Percentiles rank a stretch among this genome's conserved stretches.
Conservation (phyloP, 2,113 vertebrate genomes). For the Xenopus laevis region DNA sequence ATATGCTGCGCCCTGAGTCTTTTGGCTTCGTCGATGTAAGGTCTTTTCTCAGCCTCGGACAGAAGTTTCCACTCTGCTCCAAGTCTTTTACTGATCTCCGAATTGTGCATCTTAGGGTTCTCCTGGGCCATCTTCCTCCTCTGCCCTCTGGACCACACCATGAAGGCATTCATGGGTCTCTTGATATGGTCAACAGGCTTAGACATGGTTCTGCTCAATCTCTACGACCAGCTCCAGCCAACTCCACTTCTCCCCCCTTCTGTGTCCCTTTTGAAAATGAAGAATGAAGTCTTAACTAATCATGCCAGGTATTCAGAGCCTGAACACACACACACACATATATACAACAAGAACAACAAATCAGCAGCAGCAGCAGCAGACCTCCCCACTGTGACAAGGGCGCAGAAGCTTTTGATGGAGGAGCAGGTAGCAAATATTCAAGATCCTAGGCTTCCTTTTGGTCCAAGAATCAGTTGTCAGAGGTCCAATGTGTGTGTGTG, state of each 20-base stretch:
- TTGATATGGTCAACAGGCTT: slow-evolving; percentile 98
- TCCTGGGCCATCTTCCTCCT: slow-evolving; percentile 98
- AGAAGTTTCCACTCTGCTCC: slow-evolving; percentile 98
- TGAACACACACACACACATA: slow-evolving; percentile 9
- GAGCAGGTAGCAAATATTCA: slow-evolving; percentile 34
- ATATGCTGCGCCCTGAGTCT: slow-evolving; percentile 95
- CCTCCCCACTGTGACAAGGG: slow-evolving; percentile 24
- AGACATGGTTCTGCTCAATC: slow-evolving; percentile 75
- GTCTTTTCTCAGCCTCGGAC: slow-evolving; percentile 94
- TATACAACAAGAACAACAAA: neutral
- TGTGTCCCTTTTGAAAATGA: slow-evolving; percentile 35
- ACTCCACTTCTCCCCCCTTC: slow-evolving; percentile 22
- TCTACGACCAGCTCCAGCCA: slow-evolving; percentile 13
- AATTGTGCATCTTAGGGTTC: slow-evolving; percentile 99
- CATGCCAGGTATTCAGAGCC: slow-evolving; percentile 69
- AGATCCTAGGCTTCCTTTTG: slow-evolving; percentile 14
- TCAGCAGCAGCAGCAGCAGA: neutral
- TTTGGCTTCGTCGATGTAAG: slow-evolving; percentile 98
- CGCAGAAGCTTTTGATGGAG: slow-evolving; percentile 26
- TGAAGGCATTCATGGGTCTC: slow-evolving; percentile 98
- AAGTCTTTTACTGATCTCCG: slow-evolving; percentile 95
- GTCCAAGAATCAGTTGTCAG: slow-evolving; percentile 34
- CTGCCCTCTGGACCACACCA: slow-evolving; percentile 98
- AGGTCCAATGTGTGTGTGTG: slow-evolving; percentile 44
- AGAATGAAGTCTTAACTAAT: slow-evolving; percentile 63